Base-by-base conservation (phyloP, 2,888 invertebrate species). In the Rhingia rostrata region DNA sequence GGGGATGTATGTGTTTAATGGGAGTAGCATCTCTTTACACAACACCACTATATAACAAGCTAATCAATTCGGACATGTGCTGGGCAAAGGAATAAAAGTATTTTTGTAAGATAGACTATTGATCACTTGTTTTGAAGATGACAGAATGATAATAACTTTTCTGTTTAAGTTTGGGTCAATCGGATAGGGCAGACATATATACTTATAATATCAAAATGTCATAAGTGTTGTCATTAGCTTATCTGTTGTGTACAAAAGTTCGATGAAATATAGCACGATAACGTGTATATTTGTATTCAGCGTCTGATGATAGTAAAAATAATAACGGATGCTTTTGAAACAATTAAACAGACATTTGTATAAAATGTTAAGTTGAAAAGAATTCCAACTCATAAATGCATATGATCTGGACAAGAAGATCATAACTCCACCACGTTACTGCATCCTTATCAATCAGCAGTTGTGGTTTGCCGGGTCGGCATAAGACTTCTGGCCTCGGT, bases 91-190 rank as follows among this genome's bases (percentile, higher is more conserved):
- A 37, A 49, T 47, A n/a, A 33, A 61, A 30, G 58, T 80, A 80
- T 22, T 22, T 22, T 22, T 22, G 22, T 22, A 22, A 22, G 22
- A 22, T 22, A 22, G 22, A 22, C 22, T 22, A 22, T 84, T 80
- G 84, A 84, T 84, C 79, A 80, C 69, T 79, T 84, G 84, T 84
- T 79, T 80, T 74, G 64, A 47, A 70, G 69, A 79, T 84, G 84
- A 84, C 80, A 74, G 58, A 43, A 58, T 54, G 79, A 84, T 84
- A 79, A 84, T 84, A 79, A 66, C 63, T 74, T 78, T 79, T 79
- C 69, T 58, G 69, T 66, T 79, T 80, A 74, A 60, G 64, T 74
- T 84, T 80, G 69, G 69, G 70, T 78, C 63, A 78, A 6, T 58
- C 41, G 41, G 56, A 70, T 78, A 60, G 66, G 54, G 32, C 54